Evolutionary conservation across 2,888 invertebrate genomes (phyloP).

Genomic region (Gibbula magus): DNA sequence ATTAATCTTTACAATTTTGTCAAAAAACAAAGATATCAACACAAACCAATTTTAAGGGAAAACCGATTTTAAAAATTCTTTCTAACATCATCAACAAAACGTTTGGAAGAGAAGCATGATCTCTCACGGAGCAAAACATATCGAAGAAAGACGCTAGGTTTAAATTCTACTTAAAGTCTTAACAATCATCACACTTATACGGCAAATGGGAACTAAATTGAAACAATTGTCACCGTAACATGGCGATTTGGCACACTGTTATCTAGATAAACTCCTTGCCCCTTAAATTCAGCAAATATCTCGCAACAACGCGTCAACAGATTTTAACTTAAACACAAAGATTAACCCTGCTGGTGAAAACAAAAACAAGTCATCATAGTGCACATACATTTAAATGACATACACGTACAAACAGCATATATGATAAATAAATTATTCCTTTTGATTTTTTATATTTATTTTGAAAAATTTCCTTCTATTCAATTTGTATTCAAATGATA

Average conservation of each 20-base stretch:
- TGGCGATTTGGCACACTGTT: slow-evolving; percentile 11
- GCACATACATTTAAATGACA: no score
- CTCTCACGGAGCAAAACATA: slow-evolving; percentile 1
- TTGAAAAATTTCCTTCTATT: no score
- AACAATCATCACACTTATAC: slow-evolving; percentile 12
- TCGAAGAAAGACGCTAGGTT: slow-evolving; percentile 19
- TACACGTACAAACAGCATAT: no score
- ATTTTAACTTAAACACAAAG: no score
- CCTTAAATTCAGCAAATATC: no score
- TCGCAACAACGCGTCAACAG: no score
- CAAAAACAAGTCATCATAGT: no score
- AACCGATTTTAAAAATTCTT: background rate
- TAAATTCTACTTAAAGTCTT: background rate
- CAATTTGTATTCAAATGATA: no score
- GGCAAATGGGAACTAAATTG: slow-evolving; percentile 9
- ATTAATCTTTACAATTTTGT: no score
- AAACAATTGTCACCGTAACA: slow-evolving; percentile 11
- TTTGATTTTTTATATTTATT: no score
- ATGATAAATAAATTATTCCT: no score
- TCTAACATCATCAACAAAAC: slow-evolving; percentile 12
- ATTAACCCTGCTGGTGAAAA: no score
- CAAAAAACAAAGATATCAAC: background rate
- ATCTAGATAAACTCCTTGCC: background rate
- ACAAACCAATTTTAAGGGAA: background rate
- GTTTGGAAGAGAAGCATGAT: background rate